These are phyloP conservation scores for Melipona quadrifasciata DNA, from an alignment of 1,140 invertebrate species.

Conservation along the genomic window DNA sequence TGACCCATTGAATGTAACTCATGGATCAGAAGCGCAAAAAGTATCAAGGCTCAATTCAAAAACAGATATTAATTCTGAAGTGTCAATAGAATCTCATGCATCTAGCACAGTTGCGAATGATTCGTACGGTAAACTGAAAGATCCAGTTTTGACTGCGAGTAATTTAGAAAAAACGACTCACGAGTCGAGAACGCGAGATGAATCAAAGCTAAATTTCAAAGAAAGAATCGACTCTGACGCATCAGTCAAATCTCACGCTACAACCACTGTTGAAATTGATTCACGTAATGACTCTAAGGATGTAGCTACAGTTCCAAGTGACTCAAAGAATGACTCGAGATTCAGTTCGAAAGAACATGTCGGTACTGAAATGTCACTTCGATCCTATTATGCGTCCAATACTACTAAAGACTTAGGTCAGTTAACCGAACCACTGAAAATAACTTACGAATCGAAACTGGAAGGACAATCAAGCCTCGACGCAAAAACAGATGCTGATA, in stretches of 20 bases:
- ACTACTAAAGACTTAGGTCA: background rate
- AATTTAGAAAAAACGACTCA: background rate
- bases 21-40: background rate
- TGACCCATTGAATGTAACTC: background rate
- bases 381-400: background rate
- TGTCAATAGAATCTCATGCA: background rate
- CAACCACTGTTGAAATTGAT: background rate
- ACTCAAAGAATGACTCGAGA: background rate
- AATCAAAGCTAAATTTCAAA: background rate
- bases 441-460: background rate
- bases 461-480: background rate
- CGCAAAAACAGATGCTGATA: background rate
- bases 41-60: background rate
- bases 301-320: background rate
- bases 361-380: background rate
- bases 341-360: background rate
- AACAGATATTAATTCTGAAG: background rate
- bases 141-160: fast-evolving
- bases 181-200: background rate
- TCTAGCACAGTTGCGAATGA: background rate
- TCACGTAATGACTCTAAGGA: background rate
- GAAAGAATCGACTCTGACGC: background rate
- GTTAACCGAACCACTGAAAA: background rate
- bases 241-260: background rate
- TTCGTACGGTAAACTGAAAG: background rate